Percentiles rank a stretch among this genome's conserved stretches.
phyloP scores from a whole-genome alignment of 2,797 vertebrate genomes.

The Clarias platycephalus region DNA sequence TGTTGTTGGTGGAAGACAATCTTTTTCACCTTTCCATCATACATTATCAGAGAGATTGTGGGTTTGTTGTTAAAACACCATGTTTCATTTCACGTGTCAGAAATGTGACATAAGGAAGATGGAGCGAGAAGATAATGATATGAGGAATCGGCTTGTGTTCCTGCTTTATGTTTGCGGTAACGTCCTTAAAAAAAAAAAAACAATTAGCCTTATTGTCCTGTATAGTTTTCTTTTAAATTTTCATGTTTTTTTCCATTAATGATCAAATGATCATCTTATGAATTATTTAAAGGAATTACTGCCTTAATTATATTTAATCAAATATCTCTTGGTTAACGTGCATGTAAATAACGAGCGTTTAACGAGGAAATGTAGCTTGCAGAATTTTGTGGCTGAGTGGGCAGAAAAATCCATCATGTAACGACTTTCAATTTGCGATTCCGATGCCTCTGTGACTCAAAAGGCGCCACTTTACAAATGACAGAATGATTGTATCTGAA shows the following conservation, averaged over 20 bases:
- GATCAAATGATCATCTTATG: not conserved
- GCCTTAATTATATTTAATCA: not conserved
- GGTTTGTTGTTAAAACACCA: constrained; percentile 21
- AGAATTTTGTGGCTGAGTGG: not conserved
- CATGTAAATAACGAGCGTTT: not conserved
- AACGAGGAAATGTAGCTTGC: not conserved
- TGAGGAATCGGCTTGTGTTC: not conserved
- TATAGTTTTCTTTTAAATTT: not conserved
- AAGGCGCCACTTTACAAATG: not conserved
- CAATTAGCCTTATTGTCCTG: not conserved
- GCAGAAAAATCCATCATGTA: not conserved
- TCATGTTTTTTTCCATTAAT: not conserved
- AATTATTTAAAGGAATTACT: not conserved
- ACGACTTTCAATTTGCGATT: not conserved
- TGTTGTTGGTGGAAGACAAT: not conserved
- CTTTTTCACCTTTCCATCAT: constrained; percentile 5
- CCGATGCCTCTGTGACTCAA: not conserved
- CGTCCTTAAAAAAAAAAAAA: not conserved
- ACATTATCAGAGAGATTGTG: constrained; percentile 13
- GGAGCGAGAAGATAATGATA: not conserved
- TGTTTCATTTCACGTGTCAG: constrained; percentile 33
- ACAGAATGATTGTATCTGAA: constrained; percentile 2
- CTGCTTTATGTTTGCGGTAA: not conserved
- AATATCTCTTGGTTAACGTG: not conserved
- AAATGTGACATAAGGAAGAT: not conserved